Evolutionary conservation across 1,140 invertebrate species (phyloP), one percentile per base, ranked within the genome.

Genomic region (Scaptomyza hsui): DNA sequence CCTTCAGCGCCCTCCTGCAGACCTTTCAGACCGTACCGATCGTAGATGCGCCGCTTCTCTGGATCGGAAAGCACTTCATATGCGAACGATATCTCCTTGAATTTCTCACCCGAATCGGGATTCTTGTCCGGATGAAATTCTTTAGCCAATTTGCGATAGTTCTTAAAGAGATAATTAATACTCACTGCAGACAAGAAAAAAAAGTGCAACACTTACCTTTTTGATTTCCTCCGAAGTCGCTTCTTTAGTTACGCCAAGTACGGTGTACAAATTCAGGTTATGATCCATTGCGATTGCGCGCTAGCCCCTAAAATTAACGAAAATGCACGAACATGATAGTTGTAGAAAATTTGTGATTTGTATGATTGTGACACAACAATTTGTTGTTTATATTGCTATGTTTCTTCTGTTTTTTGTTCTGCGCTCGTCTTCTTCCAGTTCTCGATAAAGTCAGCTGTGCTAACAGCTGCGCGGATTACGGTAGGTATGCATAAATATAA

Each of bases 61-160:
- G 94, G 92, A 92, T 95, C 94, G 1, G 96, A 96, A 4, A 97
- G 92, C 29, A 97, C 94, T 92, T 97, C 96, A 90, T 97, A 97
- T 4, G 96, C 97, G 91, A 95, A 96, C 59, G 96, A 96, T 76
- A 97, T 97, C 93, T 97, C 96, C 90, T 97, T 97, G 85, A 97
- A 97, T 92, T 95, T 95, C 72, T 97, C 96, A 44, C 95, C 96
- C 60, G 95, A 95, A 71, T 95, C 94, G 2, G 94, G 94, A 92
- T 97, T 97, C 90, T 97, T 97, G 79, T 97, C 96, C 16, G 96
- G 96, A 92, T 97, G 96, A 91, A 94, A 97, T 93, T 97, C 95
- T 92, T 96, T 97, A 4, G 96, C 96, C 75, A 97, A 91, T 92
- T 96, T 96, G 61, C 95, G 93, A 92, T 97, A 97, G 74, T 94